Conservation (phyloP, 2,113 vertebrate genomes). For the Artemisiospiza belli region DNA sequence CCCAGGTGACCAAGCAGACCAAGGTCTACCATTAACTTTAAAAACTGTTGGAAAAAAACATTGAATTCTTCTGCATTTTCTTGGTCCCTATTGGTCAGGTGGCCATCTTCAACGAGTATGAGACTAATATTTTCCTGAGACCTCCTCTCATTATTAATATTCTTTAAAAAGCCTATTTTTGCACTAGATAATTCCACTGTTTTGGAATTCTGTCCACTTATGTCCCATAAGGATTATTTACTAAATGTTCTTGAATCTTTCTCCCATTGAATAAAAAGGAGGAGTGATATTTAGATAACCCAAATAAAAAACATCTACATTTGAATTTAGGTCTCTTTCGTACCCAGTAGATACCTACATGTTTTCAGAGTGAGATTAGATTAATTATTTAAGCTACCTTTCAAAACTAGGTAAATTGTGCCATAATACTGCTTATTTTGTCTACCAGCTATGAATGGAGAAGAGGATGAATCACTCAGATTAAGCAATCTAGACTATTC, state of each 20-base stretch:
- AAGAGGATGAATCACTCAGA: neutral
- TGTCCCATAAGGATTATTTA: neutral
- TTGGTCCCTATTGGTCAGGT: neutral
- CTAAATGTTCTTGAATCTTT: neutral
- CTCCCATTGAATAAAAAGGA: neutral
- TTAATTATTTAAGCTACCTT: neutral
- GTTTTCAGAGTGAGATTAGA: neutral
- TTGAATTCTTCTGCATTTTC: neutral
- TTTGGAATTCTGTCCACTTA: neutral
- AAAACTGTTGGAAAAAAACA: neutral
- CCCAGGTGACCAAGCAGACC: neutral
- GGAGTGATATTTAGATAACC: neutral
- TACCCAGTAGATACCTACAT: neutral
- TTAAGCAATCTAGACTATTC: neutral
- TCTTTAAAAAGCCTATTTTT: neutral
- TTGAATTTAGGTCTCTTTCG: neutral
- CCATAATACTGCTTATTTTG: neutral
- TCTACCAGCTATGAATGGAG: neutral
- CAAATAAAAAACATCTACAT: neutral
- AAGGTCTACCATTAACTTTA: neutral
- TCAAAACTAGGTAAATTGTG: neutral
- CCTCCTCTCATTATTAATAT: neutral
- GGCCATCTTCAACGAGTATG: neutral
- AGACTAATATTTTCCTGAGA: neutral
- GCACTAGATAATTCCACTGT: neutral